Percentiles rank a stretch among this genome's conserved stretches.
phyloP scores from a whole-genome alignment of 2,888 invertebrate genomes.

The Microctonus hyperodae region DNA sequence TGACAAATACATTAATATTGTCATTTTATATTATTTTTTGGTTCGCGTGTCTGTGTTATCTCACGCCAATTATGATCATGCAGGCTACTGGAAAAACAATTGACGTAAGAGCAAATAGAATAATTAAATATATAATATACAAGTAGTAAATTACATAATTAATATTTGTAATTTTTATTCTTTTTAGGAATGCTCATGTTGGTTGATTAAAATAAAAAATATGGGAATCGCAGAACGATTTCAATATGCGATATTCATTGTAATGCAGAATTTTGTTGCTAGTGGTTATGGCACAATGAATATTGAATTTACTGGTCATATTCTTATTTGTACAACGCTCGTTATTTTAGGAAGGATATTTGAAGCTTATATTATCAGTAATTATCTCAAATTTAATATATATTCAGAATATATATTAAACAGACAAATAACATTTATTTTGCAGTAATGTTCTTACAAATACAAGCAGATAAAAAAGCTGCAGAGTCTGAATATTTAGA shows the following conservation, averaged over 20 bases:
- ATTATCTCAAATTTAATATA: no score
- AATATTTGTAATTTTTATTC: neutral
- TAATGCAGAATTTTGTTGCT: conserved; percentile 52
- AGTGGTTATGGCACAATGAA: conserved; percentile 51
- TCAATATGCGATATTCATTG: conserved; percentile 51
- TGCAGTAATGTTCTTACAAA: conserved; percentile 57
- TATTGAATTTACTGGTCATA: conserved; percentile 45
- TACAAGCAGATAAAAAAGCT: conserved; percentile 46
- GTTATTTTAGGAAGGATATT: conserved; percentile 55
- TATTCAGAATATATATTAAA: neutral
- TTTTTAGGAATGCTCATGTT: conserved; percentile 51
- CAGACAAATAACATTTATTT: neutral
- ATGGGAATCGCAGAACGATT: conserved; percentile 40
- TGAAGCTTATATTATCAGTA: conserved; percentile 54
- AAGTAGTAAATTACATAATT: neutral
- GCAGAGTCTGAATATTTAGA: conserved; percentile 61
- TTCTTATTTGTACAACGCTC: conserved; percentile 48
- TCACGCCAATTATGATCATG: conserved; percentile 48
- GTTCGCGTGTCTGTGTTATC: conserved; percentile 53
- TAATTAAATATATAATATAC: neutral
- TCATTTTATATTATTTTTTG: conserved; percentile 53
- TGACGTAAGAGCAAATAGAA: conserved; percentile 41
- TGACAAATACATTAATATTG: conserved; percentile 46
- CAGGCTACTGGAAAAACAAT: conserved; percentile 35
- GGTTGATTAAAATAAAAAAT: conserved; percentile 43